Evolutionary conservation across 2,797 vertebrate genomes (phyloP), one percentile per base, ranked within the genome.

Genomic region (Enteromius treurensis): DNA sequence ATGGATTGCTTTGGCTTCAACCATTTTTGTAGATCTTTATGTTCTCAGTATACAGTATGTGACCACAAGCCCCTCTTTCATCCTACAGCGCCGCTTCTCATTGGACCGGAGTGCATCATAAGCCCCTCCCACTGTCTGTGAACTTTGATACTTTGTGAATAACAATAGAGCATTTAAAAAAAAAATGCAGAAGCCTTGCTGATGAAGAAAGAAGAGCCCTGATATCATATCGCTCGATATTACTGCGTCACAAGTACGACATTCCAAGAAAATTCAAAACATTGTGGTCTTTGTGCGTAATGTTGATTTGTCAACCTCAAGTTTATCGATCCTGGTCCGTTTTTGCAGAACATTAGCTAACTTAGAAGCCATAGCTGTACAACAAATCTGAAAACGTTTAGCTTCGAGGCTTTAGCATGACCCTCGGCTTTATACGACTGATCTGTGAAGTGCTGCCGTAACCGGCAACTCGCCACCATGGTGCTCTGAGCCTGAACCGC

Each of bases 401-500:
- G 47, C 34, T 77, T 81, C 40, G 67, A 51, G 51, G 58, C 58
- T 42, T 80, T 65, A 71, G 80, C 70, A 42, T 81, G 47, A 82
- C 37, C 75, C 49, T 70, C 73, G 7, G 51, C 14, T 6, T 85
- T 40, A 34, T 42, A 70, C 53, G n/a, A 69, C 77, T 15, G 53
- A 82, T 80, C 67, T 60, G 60, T 75, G 77, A 86, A 79, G 75
- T 71, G 76, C 79, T 82, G 81, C 83, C 47, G 79, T 83, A 49
- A 51, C 68, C 77, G 65, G 62, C 77, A 81, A 65, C 85, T 83
- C 62, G 65, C 84, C 84, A 82, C 69, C 71, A 87, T 89, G 91
- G 93, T 93, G 93, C 91, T 93, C 89, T 84, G 82, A 77, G 84
- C 83, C 83, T 89, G 88, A 85, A 80, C 84, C 29, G 58, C 64